Conservation (phyloP, 2,113 vertebrate species). For the Odontesthes bonariensis region DNA sequence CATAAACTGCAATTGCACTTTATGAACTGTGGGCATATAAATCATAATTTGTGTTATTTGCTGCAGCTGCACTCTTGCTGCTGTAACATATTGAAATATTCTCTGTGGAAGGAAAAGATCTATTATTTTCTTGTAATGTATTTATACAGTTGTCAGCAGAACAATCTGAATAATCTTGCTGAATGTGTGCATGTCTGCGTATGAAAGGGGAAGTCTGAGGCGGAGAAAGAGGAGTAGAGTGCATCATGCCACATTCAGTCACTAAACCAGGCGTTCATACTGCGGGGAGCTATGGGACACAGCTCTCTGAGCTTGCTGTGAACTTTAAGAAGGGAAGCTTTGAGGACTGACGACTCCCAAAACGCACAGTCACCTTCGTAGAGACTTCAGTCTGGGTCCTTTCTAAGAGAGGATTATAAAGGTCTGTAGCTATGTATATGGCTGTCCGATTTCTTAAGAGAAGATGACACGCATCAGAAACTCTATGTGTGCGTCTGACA, state of each 20-base stretch:
- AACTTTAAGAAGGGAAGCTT: constrained; percentile 37
- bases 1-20: not conserved
- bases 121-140: too few species aligned
- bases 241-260: constrained; percentile 8
- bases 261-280: constrained; percentile 16
- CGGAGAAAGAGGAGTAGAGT: not conserved
- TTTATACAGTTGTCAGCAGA: too few species aligned
- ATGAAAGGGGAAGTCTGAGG: not conserved
- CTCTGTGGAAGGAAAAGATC: too few species aligned
- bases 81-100: not conserved
- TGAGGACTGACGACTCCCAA: constrained; percentile 15
- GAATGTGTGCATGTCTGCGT: not conserved
- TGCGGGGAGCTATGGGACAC: constrained; percentile 31
- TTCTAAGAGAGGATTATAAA: constrained; percentile 46
- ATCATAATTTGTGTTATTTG: not conserved
- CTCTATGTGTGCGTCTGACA: constrained; percentile 22
- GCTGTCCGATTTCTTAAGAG: constrained; percentile 52
- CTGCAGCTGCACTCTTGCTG: not conserved
- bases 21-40: not conserved
- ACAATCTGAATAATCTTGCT: not conserved
- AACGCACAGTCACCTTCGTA: constrained; percentile 19
- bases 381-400: constrained; percentile 27
- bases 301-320: constrained; percentile 21
- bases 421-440: constrained; percentile 51
- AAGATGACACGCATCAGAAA: constrained; percentile 66